Conservation (phyloP, 2,888 invertebrate species). For the Linnaemya tessellans region DNA sequence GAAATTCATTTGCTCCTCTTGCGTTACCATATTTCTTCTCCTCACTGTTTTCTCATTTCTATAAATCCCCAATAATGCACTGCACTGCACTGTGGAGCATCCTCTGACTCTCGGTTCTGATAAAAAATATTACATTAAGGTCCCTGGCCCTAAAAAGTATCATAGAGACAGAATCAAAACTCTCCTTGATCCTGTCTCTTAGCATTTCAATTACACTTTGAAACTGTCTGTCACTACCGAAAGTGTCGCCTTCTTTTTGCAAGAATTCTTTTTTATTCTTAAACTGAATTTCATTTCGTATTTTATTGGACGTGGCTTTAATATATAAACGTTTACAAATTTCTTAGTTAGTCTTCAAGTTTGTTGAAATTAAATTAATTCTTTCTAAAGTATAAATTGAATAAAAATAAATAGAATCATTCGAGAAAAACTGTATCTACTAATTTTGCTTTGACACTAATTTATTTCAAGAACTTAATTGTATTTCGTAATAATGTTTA, state of each 20-base stretch:
- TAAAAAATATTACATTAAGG: too few species aligned
- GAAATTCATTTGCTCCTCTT: too few species aligned
- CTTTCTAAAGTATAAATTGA: background rate
- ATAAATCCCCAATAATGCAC: too few species aligned
- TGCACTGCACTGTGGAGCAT: too few species aligned
- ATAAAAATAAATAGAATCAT: background rate
- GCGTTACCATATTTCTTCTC: too few species aligned
- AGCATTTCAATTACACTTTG: too few species aligned
- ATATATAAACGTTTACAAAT: background rate
- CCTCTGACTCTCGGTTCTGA: too few species aligned
- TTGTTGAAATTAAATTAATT: background rate
- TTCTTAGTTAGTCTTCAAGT: background rate
- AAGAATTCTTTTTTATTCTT: background rate
- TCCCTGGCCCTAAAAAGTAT: too few species aligned
- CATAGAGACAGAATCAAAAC: too few species aligned
- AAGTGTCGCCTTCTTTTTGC: background rate
- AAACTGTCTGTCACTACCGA: too few species aligned
- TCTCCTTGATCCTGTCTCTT: too few species aligned
- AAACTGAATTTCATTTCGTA: background rate
- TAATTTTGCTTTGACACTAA: constrained; percentile 16
- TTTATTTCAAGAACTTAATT: constrained; percentile 25
- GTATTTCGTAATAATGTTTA: background rate
- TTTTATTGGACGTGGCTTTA: background rate
- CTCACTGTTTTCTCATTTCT: too few species aligned
- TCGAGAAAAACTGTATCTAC: constrained; percentile 1